These are phyloP conservation scores for Apeira syringaria DNA, from an alignment of 2,888 invertebrate genomes.

Conservation along the genomic window DNA sequence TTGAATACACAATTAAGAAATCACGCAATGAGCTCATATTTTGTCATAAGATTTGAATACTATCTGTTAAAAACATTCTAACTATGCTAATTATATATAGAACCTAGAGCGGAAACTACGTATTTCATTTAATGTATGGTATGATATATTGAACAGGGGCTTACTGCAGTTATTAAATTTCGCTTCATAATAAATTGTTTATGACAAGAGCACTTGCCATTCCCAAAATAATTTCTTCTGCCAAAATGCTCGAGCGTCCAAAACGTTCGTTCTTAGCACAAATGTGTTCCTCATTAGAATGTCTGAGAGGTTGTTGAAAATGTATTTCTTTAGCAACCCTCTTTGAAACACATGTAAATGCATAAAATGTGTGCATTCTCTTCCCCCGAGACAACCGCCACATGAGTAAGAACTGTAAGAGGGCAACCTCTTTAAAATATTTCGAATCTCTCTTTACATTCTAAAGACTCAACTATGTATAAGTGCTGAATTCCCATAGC, in stretches of 20 bases:
- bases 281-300: constrained; percentile 64
- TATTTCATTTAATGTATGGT: too few species aligned
- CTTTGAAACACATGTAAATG: constrained; percentile 54
- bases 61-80: too few species aligned
- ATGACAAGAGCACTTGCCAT: constrained; percentile 8
- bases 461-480: too few species aligned
- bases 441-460: constrained; percentile 1
- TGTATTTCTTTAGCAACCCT: constrained; percentile 54
- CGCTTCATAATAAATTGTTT: constrained; percentile 2
- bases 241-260: constrained; percentile 18
- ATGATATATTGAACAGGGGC: too few species aligned
- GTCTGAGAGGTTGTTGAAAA: constrained; percentile 62
- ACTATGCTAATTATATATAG: too few species aligned
- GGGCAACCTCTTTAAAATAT: constrained; percentile 19
- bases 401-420: too few species aligned
- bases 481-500: too few species aligned
- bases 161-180: too few species aligned
- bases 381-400: constrained; percentile 33
- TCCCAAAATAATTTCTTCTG: constrained; percentile 6
- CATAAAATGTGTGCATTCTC: constrained; percentile 47
- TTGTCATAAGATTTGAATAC: too few species aligned
- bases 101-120: too few species aligned
- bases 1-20: too few species aligned
- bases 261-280: constrained; percentile 45
- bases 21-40: too few species aligned